A percentile compares a stretch with the other conserved stretches of the same genome.
phyloP scores from a whole-genome alignment of 2,797 vertebrate genomes.

The Triplophysa bombifrons region DNA sequence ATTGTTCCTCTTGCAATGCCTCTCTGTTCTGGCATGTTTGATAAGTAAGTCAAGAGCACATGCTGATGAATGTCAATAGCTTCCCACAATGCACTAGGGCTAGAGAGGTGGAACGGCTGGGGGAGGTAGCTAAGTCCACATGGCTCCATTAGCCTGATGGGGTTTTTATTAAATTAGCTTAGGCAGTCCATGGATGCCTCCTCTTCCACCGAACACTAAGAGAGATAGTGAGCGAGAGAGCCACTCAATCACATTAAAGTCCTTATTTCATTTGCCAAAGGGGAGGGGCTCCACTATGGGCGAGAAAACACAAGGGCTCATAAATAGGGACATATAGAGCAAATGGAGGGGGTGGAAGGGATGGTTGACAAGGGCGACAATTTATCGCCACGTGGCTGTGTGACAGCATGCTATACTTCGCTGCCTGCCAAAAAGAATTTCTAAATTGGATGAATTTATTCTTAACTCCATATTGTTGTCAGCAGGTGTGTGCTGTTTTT shows the following conservation, averaged over 20 bases:
- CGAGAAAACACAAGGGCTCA: constrained; percentile 69
- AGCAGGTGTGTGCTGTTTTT: constrained; percentile 38
- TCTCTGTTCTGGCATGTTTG: constrained; percentile 26
- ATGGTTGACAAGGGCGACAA: constrained; percentile 23
- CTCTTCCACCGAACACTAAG: constrained; percentile 44
- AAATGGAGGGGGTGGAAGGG: constrained; percentile 24
- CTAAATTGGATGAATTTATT: constrained; percentile 52
- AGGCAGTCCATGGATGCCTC: constrained; percentile 55
- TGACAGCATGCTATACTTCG: constrained; percentile 35
- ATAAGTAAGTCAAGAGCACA: constrained; percentile 16
- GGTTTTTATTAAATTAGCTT: constrained; percentile 63
- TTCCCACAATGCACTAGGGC: constrained; percentile 45
- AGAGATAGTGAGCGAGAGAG: constrained; percentile 32
- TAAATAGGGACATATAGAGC: constrained; percentile 58
- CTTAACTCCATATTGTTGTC: constrained; percentile 46
- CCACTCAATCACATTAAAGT: constrained; percentile 79
- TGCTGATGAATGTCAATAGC: constrained; percentile 44
- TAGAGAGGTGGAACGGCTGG: not conserved
- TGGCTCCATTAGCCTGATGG: constrained; percentile 63
- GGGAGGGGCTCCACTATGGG: constrained; percentile 64
- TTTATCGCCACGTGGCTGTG: constrained; percentile 45
- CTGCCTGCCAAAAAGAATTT: constrained; percentile 49
- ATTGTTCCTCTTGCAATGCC: not conserved
- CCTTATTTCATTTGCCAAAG: constrained; percentile 79
- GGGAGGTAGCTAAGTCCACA: constrained; percentile 41